phyloP scores from a whole-genome alignment of 2,888 invertebrate genomes.

The Macaria notata region DNA sequence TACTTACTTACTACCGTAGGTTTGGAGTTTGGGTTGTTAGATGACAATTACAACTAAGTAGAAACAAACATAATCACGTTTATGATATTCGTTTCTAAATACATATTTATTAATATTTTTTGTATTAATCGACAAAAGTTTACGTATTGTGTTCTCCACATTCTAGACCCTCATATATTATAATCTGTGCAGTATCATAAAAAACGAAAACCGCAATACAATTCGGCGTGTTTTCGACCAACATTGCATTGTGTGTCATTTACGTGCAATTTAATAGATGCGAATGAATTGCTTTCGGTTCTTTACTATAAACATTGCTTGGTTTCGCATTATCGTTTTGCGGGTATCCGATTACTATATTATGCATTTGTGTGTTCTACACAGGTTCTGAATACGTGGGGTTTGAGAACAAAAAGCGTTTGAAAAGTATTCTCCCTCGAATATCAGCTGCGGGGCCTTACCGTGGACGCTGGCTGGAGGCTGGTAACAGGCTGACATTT shows the following conservation, averaged over 20 bases:
- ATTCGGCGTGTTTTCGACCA: slow-evolving; percentile 23
- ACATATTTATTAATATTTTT: too few species aligned
- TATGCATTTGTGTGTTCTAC: slow-evolving; percentile 31
- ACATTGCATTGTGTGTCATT: slow-evolving; percentile 42
- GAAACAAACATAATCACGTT: too few species aligned
- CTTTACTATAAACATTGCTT: slow-evolving; percentile 48
- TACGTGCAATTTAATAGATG: slow-evolving; percentile 56
- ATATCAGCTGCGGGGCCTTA: slow-evolving; percentile 37
- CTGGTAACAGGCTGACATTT: too few species aligned
- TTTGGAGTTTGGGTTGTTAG: too few species aligned
- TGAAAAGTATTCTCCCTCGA: slow-evolving; percentile 40
- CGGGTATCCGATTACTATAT: slow-evolving; percentile 49
- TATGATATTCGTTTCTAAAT: too few species aligned
- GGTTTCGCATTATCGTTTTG: slow-evolving; percentile 42
- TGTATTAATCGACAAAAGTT: too few species aligned
- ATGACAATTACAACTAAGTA: too few species aligned
- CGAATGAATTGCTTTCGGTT: slow-evolving; percentile 47
- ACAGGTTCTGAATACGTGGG: slow-evolving; percentile 35
- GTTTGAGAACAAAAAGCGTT: slow-evolving; percentile 47
- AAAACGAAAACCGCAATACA: slow-evolving; percentile 17
- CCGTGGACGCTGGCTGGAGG: too few species aligned
- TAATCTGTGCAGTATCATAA: slow-evolving; percentile 6
- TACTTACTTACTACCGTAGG: too few species aligned
- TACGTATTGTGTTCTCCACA: too few species aligned
- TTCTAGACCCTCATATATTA: not conserved